These are phyloP conservation scores for Sebastes kiyomatsui DNA, from an alignment of 2,797 vertebrate species.

Conservation along the genomic window DNA sequence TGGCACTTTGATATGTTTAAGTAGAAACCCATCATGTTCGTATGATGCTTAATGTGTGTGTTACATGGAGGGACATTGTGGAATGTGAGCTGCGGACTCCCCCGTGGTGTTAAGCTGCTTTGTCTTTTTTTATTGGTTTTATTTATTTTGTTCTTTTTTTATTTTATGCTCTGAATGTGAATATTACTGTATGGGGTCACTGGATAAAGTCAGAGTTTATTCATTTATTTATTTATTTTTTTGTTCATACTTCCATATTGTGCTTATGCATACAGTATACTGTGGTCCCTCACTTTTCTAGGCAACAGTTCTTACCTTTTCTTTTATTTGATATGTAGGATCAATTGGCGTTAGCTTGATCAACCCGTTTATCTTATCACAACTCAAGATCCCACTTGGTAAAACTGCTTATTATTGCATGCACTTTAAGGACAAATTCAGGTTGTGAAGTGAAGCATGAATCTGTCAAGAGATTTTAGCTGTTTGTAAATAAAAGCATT, in stretches of 20 bases:
- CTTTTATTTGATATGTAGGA: constrained; percentile 78
- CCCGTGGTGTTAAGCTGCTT: constrained; percentile 94
- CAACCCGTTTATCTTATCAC: constrained; percentile 94
- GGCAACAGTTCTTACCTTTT: constrained; percentile 74
- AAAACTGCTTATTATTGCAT: constrained; percentile 96
- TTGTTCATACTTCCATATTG: constrained; percentile 90
- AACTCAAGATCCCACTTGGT: constrained; percentile 89
- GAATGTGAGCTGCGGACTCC: constrained; percentile 87
- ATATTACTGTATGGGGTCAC: constrained; percentile 89
- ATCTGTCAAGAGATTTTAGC: constrained; percentile 98
- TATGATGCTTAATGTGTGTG: constrained; percentile 83
- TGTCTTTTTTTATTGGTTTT: constrained; percentile 86
- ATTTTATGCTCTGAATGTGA: constrained; percentile 93
- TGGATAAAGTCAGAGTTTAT: constrained; percentile 91
- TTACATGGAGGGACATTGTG: constrained; percentile 91
- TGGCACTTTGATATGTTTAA: constrained; percentile 99
- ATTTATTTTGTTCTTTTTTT: constrained; percentile 88
- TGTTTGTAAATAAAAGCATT: constrained; percentile 98
- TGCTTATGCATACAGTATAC: constrained; percentile 93
- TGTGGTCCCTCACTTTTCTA: constrained; percentile 82
- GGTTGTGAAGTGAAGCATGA: constrained; percentile 96
- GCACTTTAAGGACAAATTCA: constrained; percentile 99
- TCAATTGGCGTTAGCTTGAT: constrained; percentile 87
- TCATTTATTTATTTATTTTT: constrained; percentile 85
- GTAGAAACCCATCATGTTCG: constrained; percentile 94